Evolutionary conservation across 2,888 invertebrate species (phyloP).

Genomic region (Beris morrisii): DNA sequence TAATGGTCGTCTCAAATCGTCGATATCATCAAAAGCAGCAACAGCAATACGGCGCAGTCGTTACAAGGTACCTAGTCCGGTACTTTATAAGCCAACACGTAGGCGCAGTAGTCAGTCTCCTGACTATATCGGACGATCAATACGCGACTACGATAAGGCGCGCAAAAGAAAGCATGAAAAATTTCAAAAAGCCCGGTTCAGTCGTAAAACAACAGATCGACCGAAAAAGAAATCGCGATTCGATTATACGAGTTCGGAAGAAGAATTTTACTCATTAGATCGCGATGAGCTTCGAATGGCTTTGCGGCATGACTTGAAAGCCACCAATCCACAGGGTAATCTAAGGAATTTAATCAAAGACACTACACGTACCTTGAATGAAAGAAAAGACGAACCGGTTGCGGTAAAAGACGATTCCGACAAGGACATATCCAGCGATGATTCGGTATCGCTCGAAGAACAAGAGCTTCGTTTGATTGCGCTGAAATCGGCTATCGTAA

Average conservation of each 20-base stretch:
- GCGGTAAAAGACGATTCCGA: constrained; percentile 19
- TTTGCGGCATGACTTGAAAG: constrained; percentile 37
- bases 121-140: neutral
- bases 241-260: constrained; percentile 32
- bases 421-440: constrained; percentile 33
- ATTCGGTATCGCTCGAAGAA: constrained; percentile 43
- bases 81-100: constrained; percentile 6
- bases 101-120: constrained; percentile 1
- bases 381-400: neutral
- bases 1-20: no score
- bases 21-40: neutral
- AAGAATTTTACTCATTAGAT: constrained; percentile 43
- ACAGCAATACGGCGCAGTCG: neutral
- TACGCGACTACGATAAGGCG: constrained; percentile 2
- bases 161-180: constrained; percentile 33
- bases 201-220: constrained; percentile 9
- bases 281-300: constrained; percentile 49
- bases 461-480: constrained; percentile 53
- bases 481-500: constrained; percentile 53
- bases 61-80: neutral
- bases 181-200: constrained; percentile 7
- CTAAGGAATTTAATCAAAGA: constrained; percentile 8
- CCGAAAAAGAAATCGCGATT: constrained; percentile 20
- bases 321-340: constrained; percentile 26
- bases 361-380: neutral